These are phyloP conservation scores for Rostratula benghalensis DNA, from an alignment of 2,113 vertebrate species.

Conservation along the genomic window DNA sequence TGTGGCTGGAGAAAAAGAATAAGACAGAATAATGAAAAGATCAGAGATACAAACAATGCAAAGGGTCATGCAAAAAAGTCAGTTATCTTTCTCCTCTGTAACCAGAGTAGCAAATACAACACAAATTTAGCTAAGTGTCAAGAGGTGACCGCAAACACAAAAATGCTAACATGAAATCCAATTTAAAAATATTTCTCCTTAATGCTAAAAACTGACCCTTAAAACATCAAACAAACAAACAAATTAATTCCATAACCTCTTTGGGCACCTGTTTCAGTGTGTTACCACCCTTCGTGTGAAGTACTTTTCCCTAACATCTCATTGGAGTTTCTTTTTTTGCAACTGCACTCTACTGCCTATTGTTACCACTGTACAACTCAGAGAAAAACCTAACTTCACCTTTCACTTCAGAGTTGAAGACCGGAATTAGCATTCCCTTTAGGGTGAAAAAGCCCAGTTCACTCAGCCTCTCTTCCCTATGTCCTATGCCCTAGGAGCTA, in stretches of 20 bases:
- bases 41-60: neutral
- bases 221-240: neutral
- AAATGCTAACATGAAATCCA: neutral
- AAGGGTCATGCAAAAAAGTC: neutral
- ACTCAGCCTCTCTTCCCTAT: neutral
- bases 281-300: neutral
- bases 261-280: neutral
- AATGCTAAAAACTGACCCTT: neutral
- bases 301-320: neutral
- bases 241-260: neutral
- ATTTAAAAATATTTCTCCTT: neutral
- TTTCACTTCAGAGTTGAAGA: neutral
- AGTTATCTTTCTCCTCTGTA: neutral
- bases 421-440: neutral
- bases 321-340: neutral
- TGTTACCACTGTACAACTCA: neutral
- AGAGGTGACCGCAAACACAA: neutral
- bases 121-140: neutral
- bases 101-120: neutral
- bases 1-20: neutral
- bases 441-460: neutral
- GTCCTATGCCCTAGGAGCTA: neutral
- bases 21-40: neutral
- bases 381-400: neutral
- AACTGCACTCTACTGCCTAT: neutral